Evolutionary conservation across 1,140 invertebrate species (phyloP), one percentile per base, ranked within the genome.

Genomic region (Trichomalopsis sarcophagae): DNA sequence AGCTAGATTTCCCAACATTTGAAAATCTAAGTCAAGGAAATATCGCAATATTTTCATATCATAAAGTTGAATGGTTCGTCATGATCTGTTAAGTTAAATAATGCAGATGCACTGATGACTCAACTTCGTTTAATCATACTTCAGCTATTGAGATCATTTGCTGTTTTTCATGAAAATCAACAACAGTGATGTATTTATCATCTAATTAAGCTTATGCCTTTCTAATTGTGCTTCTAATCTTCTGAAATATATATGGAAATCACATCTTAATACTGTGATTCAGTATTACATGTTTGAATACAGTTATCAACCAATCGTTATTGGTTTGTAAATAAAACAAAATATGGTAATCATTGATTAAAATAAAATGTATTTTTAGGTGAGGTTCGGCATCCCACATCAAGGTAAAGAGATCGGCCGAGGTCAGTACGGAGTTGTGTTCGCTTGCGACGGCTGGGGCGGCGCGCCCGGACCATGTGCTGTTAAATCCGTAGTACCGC

Each of bases 341-440:
- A 78, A 62, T 78, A n/a, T 78, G 0, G 6, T 21, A n/a, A 50
- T 13, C 23, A 17, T 78, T 27, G 7, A 33, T 33, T 2, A 10
- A 68, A 7, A 27, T 27, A 27, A 27, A 80, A 80, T 79, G 9
- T 23, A 40, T 27, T 85, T 85, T 17, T 21, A 86, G 84, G 94
- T 97, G 2, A 92, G 96, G 84, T 96, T 96, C 92, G 97, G 97
- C 1, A 96, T 97, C 92, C 97, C 97, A 0, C 94, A 96, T 86
- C 94, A 96, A 74, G 96, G 96, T 2, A 94, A 95, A 86, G 97
- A 98, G 93, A 97, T 98, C 66, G 97, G 97, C 1, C 94, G 97
- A 44, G 97, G 97, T 1, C 97, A 98, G 90, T 98, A 98, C 92
- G 98, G 98, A 17, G 97, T 98, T n/a, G 97, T 98, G 13, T 98